phyloP scores from a whole-genome alignment of 2,113 vertebrate species.

The Nycticryphes semicollaris region DNA sequence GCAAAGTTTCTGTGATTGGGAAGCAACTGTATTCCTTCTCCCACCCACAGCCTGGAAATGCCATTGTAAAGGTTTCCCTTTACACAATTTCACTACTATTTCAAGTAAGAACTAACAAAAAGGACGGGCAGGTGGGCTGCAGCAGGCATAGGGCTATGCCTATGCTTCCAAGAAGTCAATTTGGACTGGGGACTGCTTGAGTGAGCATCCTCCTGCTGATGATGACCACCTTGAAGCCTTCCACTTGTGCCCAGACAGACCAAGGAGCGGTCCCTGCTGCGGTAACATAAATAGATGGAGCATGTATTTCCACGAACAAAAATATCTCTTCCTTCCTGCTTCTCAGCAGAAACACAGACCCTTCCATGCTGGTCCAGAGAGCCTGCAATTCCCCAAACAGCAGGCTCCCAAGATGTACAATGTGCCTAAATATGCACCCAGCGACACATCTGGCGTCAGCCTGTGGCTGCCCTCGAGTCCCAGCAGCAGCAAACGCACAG shows the following conservation, averaged over 20 bases:
- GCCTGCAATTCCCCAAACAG: neutral
- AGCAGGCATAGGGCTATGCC: neutral
- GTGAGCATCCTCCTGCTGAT: neutral
- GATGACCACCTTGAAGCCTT: neutral
- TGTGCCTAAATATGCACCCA: neutral
- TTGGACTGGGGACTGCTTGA: neutral
- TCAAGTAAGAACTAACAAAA: neutral
- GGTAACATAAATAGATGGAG: neutral
- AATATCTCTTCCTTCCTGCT: slow-evolving; percentile 2
- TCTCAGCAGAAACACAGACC: neutral
- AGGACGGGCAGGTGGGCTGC: neutral
- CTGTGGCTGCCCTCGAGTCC: neutral
- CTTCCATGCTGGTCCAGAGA: neutral
- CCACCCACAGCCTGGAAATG: neutral
- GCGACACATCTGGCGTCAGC: neutral
- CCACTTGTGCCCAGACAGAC: neutral
- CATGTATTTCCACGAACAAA: slow-evolving; percentile 6
- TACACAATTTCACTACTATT: neutral
- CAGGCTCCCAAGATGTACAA: neutral
- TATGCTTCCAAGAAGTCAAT: neutral
- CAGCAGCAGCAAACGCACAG: neutral
- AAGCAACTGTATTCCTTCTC: neutral
- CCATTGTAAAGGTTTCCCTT: neutral
- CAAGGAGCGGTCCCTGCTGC: neutral
- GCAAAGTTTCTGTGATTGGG: neutral